Conservation (phyloP, 2,888 invertebrate genomes). For the Nezara viridula region DNA sequence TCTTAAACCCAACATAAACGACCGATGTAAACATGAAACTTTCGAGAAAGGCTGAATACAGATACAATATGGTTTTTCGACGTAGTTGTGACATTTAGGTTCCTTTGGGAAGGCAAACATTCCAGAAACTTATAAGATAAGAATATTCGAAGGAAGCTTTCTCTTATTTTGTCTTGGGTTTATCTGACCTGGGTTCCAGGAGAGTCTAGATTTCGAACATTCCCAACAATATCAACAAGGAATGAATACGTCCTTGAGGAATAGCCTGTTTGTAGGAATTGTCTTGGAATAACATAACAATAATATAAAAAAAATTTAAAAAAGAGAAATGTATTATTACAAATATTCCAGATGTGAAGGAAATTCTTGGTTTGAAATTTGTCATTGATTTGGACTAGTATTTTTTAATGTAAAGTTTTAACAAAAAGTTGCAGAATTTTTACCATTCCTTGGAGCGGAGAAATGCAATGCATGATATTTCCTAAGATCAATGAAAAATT, state of each 20-base stretch:
- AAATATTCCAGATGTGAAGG: not conserved
- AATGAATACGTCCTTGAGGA: not conserved
- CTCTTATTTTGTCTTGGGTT: conserved; percentile 13
- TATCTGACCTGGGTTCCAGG: conserved; percentile 8
- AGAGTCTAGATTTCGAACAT: not conserved
- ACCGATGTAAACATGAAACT: not conserved
- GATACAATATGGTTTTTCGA: not conserved
- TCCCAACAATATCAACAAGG: not conserved
- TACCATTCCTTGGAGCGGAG: too few relatives aligned
- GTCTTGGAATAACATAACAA: too few relatives aligned
- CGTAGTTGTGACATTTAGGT: not conserved
- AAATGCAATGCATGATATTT: too few relatives aligned
- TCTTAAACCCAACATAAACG: too few relatives aligned
- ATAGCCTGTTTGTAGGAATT: not conserved
- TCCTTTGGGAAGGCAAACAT: conserved; percentile 13
- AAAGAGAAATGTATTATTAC: too few relatives aligned
- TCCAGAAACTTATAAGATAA: conserved; percentile 37
- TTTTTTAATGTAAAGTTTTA: too few relatives aligned
- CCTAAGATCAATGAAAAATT: too few relatives aligned
- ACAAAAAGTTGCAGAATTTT: too few relatives aligned
- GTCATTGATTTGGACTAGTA: too few relatives aligned
- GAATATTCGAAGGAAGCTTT: not conserved
- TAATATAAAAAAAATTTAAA: too few relatives aligned
- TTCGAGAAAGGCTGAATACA: not conserved
- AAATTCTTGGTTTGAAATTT: not conserved